Conservation (phyloP, 2,888 invertebrate species). For the Cosmia trapezina region DNA sequence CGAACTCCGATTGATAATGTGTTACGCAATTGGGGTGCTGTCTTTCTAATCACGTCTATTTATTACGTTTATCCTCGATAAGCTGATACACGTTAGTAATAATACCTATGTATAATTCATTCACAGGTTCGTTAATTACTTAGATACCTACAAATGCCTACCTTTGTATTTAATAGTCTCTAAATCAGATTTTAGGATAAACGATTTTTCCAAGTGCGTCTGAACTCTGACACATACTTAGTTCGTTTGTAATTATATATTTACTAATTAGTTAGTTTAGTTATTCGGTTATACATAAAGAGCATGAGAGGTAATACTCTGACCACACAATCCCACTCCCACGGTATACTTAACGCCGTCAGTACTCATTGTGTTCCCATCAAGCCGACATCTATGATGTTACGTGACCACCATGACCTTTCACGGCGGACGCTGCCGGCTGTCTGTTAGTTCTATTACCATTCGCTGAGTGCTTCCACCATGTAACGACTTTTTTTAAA, state of each 20-base stretch:
- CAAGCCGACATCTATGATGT: slow-evolving; percentile 20
- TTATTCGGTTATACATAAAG: background rate
- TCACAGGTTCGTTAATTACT: background rate
- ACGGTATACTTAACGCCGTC: slow-evolving; percentile 33
- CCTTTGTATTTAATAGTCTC: background rate
- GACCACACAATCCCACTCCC: slow-evolving; percentile 46
- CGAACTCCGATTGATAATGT: too few species aligned
- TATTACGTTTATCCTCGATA: too few species aligned
- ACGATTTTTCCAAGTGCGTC: background rate
- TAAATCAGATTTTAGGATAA: background rate
- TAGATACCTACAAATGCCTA: background rate
- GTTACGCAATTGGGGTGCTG: too few species aligned
- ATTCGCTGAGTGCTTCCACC: slow-evolving; percentile 9
- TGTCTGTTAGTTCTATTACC: slow-evolving; percentile 2
- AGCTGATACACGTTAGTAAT: too few species aligned
- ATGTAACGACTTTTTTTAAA: too few species aligned
- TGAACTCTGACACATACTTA: background rate
- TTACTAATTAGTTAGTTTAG: background rate
- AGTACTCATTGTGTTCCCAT: slow-evolving; percentile 36
- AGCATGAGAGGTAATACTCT: slow-evolving; percentile 2
- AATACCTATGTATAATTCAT: too few species aligned
- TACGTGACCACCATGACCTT: slow-evolving; percentile 49
- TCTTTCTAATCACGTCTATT: too few species aligned
- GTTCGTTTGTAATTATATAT: background rate
- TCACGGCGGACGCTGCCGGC: slow-evolving; percentile 13